Conservation (phyloP, 2,797 vertebrate genomes). For the Hypotaenidia okinawae region DNA sequence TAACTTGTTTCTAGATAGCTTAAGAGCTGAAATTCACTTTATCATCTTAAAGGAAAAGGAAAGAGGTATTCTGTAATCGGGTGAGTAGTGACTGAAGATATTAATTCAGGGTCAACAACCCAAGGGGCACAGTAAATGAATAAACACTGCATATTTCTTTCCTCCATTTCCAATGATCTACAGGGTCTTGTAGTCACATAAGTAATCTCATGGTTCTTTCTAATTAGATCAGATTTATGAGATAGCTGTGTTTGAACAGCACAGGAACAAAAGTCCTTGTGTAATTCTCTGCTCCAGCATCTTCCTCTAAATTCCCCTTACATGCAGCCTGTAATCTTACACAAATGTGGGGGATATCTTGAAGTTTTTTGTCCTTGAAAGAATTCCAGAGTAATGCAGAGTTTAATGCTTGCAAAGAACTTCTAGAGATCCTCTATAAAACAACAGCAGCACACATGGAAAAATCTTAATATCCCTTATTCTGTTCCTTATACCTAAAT, state of each 20-base stretch:
- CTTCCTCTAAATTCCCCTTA: neutral
- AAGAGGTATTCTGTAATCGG: neutral
- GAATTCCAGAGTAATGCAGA: neutral
- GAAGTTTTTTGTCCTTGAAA: neutral
- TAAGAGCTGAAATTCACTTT: neutral
- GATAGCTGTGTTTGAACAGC: neutral
- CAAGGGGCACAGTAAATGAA: rapidly evolving
- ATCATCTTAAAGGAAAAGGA: neutral
- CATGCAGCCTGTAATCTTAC: neutral
- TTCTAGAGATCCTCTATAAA: neutral
- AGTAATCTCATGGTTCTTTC: neutral
- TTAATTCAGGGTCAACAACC: neutral
- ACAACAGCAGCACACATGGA: rapidly evolving
- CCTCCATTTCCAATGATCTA: neutral
- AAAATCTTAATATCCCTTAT: neutral
- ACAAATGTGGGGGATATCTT: neutral
- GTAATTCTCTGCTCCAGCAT: neutral
- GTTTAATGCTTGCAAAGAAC: neutral
- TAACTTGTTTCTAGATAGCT: neutral
- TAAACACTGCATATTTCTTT: neutral
- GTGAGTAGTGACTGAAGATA: neutral
- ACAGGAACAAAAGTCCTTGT: neutral
- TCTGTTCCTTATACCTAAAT: neutral
- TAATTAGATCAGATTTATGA: neutral
- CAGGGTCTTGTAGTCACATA: neutral